phyloP scores from a whole-genome alignment of 2,113 vertebrate genomes.

The Lepisosteus oculatus region DNA sequence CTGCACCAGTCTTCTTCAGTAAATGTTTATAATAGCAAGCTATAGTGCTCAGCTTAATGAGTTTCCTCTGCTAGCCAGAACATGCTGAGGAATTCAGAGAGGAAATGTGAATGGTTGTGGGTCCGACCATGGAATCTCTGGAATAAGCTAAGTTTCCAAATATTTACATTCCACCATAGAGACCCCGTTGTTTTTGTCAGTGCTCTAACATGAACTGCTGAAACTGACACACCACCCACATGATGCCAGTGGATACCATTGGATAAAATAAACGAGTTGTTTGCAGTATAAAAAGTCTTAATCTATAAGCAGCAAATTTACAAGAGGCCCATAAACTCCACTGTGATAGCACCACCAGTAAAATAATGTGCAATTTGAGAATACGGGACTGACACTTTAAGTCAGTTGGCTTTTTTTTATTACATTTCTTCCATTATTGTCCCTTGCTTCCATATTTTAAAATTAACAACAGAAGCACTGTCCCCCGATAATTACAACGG shows the following conservation, averaged over 20 bases:
- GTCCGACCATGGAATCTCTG: background rate
- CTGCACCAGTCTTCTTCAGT: background rate
- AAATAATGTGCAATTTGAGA: too few species aligned
- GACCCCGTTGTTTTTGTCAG: background rate
- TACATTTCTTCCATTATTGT: too few species aligned
- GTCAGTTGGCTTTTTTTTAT: too few species aligned
- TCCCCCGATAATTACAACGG: too few species aligned
- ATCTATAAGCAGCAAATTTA: too few species aligned
- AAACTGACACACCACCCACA: background rate
- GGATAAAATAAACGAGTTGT: background rate
- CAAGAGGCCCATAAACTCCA: too few species aligned
- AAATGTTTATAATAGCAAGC: background rate
- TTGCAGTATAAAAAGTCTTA: too few species aligned
- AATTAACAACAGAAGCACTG: too few species aligned
- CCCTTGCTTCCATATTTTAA: too few species aligned
- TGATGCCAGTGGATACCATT: background rate
- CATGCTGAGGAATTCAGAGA: slow-evolving; percentile 6
- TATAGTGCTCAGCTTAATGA: slow-evolving; percentile 2
- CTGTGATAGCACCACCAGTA: too few species aligned
- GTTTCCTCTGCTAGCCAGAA: background rate
- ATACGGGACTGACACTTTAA: too few species aligned
- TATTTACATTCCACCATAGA: slow-evolving; percentile 5
- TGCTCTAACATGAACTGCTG: background rate
- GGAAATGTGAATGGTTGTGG: background rate
- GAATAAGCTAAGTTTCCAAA: background rate